A percentile compares a stretch with the other conserved stretches of the same genome.
These are phyloP conservation scores for Druon quercuslanigerum DNA, from an alignment of 1,140 invertebrate genomes.

Conservation along the genomic window DNA sequence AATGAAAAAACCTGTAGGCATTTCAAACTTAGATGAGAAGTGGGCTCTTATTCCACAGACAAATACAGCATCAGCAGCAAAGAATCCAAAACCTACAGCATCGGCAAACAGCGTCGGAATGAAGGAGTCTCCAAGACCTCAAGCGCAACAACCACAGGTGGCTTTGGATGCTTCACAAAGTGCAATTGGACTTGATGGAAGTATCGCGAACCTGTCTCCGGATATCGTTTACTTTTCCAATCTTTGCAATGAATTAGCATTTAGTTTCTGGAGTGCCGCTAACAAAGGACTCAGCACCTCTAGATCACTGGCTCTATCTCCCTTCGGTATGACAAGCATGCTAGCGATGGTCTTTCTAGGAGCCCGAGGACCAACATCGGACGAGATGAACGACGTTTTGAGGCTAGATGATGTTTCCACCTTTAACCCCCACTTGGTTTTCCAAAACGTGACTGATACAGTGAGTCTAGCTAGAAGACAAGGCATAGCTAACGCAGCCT, in stretches of 20 bases:
- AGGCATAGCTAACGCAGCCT: constrained; percentile 84
- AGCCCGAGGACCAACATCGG: constrained; percentile 89
- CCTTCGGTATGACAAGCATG: constrained; percentile 88
- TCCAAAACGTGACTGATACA: constrained; percentile 88
- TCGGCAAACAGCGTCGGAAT: constrained; percentile 34
- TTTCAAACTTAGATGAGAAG: constrained; percentile 49
- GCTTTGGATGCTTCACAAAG: constrained; percentile 61
- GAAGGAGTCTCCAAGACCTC: constrained; percentile 35
- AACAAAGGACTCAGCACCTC: constrained; percentile 82
- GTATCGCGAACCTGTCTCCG: constrained; percentile 80
- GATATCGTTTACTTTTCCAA: constrained; percentile 83
- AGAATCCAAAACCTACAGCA: constrained; percentile 53
- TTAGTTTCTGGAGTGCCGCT: constrained; percentile 86
- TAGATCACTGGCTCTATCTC: constrained; percentile 88
- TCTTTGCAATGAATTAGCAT: constrained; percentile 89
- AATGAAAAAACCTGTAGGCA: constrained; percentile 43
- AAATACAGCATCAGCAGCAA: constrained; percentile 53
- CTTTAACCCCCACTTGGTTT: constrained; percentile 90
- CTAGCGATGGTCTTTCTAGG: constrained; percentile 92
- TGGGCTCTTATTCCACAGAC: constrained; percentile 67
- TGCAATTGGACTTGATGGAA: constrained; percentile 82
- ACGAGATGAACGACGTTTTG: constrained; percentile 91
- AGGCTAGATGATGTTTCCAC: constrained; percentile 90
- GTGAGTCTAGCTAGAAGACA: constrained; percentile 77
- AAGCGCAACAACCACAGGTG: constrained; percentile 49